These are phyloP conservation scores for Synergus laeviventris DNA, from an alignment of 2,888 invertebrate species.

Conservation along the genomic window DNA sequence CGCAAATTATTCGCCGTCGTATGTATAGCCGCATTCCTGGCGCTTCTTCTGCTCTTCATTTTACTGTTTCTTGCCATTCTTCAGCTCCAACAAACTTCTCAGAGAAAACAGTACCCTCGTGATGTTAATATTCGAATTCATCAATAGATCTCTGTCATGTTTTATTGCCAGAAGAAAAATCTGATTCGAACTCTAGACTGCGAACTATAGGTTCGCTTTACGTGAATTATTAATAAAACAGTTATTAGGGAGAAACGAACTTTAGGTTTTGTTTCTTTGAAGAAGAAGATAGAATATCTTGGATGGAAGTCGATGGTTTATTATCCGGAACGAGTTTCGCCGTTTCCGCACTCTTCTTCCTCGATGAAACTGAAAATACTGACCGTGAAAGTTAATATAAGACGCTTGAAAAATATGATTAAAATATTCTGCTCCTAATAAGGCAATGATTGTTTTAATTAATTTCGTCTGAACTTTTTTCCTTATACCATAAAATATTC, in stretches of 20 bases:
- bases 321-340: constrained; percentile 37
- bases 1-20: constrained; percentile 13
- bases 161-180: no score
- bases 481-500: background rate
- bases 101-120: background rate
- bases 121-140: background rate
- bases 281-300: constrained; percentile 20
- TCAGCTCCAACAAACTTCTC: background rate
- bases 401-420: background rate
- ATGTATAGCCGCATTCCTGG: constrained; percentile 8
- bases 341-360: constrained; percentile 24
- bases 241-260: constrained; percentile 18
- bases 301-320: constrained; percentile 20
- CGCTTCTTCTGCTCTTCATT: constrained; percentile 18
- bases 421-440: no score
- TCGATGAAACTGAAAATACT: constrained; percentile 38
- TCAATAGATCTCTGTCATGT: background rate
- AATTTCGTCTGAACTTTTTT: background rate
- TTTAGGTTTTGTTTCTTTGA: constrained; percentile 13
- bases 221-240: constrained; percentile 9
- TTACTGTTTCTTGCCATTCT: constrained; percentile 9
- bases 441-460: background rate
- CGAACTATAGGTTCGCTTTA: background rate
- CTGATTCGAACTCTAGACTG: no score
- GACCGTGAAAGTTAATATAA: constrained; percentile 32